Evolutionary conservation across 1,140 invertebrate species (phyloP).

Genomic region (Drosophila leontia): DNA sequence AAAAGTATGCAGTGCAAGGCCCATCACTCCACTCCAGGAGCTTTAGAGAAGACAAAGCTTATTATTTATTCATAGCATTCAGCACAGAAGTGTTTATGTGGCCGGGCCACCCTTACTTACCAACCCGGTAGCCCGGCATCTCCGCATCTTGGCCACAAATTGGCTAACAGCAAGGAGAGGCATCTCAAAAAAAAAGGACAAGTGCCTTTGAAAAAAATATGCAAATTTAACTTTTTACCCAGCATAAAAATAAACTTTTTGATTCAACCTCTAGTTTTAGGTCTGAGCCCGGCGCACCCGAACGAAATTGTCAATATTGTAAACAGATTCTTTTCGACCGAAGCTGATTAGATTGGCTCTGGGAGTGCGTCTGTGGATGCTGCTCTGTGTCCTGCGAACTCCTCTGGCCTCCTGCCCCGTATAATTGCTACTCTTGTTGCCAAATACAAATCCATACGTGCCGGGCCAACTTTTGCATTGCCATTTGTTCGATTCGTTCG

Average conservation of each 20-base stretch:
- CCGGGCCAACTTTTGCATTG: constrained; percentile 45
- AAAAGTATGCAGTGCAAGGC: constrained; percentile 52
- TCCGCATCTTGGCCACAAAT: constrained; percentile 63
- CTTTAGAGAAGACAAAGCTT: constrained; percentile 54
- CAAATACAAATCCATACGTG: constrained; percentile 53
- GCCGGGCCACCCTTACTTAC: constrained; percentile 27
- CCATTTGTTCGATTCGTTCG: constrained; percentile 62
- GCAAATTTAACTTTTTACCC: constrained; percentile 71
- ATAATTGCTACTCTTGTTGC: constrained; percentile 38
- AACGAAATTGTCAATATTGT: constrained; percentile 77
- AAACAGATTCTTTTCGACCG: constrained; percentile 75
- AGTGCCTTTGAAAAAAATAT: constrained; percentile 55
- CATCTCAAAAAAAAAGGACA: constrained; percentile 52
- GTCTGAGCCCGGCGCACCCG: constrained; percentile 24
- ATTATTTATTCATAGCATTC: constrained; percentile 82
- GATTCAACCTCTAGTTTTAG: constrained; percentile 35
- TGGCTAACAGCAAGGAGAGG: constrained; percentile 53
- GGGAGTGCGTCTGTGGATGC: constrained; percentile 22
- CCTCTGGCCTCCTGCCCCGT: constrained; percentile 11
- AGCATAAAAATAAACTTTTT: constrained; percentile 76
- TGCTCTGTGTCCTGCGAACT: constrained; percentile 9
- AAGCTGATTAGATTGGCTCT: constrained; percentile 73
- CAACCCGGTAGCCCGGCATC: constrained; percentile 6
- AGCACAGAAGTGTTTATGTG: constrained; percentile 78
- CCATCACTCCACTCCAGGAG: constrained; percentile 41